phyloP scores from a whole-genome alignment of 2,113 vertebrate genomes.

The Clinocottus analis region DNA sequence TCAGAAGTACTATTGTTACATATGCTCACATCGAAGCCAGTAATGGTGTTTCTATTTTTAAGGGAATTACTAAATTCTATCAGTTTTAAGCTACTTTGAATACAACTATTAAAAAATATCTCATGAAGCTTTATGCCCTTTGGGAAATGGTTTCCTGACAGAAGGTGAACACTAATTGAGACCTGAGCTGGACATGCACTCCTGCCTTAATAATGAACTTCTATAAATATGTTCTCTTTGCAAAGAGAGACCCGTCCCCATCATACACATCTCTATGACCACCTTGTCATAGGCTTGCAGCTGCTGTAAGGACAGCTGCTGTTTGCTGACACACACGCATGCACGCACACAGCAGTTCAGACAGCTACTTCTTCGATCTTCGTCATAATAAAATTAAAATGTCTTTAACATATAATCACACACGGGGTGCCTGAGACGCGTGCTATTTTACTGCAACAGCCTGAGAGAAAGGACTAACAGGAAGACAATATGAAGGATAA shows the following conservation, averaged over 20 bases:
- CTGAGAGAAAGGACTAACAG: too few species aligned
- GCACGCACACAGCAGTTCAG: background rate
- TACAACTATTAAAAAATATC: too few species aligned
- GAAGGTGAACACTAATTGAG: too few species aligned
- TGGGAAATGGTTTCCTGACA: too few species aligned
- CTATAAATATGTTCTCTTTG: background rate
- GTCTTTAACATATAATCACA: too few species aligned
- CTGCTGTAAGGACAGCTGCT: slow-evolving; percentile 23
- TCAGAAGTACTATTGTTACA: background rate
- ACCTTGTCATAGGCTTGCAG: slow-evolving; percentile 17
- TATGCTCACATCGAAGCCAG: background rate
- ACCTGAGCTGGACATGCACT: slow-evolving; percentile 3
- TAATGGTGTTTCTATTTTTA: too few species aligned
- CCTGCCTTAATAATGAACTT: background rate
- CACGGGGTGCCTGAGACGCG: too few species aligned
- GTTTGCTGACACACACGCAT: background rate
- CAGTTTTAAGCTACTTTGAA: too few species aligned
- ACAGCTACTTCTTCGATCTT: slow-evolving; percentile 1
- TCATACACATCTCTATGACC: slow-evolving; percentile 15
- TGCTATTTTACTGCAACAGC: too few species aligned
- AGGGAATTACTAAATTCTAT: too few species aligned
- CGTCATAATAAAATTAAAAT: background rate
- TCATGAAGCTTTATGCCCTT: too few species aligned
- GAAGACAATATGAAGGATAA: too few species aligned
- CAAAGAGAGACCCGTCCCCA: background rate